Evolutionary conservation across 2,113 vertebrate species (phyloP).

Genomic region (Pseudorectes ferrugineus): DNA sequence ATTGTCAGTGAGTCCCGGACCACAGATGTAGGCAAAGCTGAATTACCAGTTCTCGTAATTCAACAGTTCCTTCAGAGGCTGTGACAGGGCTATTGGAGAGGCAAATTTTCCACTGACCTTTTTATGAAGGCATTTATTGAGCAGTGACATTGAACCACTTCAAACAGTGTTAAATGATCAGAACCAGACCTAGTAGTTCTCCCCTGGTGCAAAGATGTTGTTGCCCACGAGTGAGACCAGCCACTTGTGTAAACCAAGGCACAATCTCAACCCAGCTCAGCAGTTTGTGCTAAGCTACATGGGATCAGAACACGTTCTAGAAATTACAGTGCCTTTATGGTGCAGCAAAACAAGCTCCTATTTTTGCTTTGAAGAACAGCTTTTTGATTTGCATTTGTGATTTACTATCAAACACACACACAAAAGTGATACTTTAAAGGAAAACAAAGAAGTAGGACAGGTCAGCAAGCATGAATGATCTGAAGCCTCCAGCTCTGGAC

Average conservation of each 20-base stretch:
- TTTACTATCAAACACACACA: neutral
- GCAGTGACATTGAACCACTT: neutral
- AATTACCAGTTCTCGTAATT: neutral
- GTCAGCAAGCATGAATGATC: neutral
- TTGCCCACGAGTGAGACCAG: rapidly evolving
- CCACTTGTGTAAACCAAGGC: neutral
- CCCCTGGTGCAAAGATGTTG: neutral
- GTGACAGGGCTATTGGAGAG: neutral
- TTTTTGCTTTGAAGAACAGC: neutral
- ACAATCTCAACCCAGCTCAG: neutral
- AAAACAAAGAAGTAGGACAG: neutral
- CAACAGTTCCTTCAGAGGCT: neutral
- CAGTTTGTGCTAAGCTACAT: neutral
- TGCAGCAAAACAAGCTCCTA: neutral
- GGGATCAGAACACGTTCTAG: neutral
- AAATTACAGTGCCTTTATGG: neutral
- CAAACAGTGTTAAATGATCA: neutral
- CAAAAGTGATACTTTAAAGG: neutral
- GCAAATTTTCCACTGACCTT: neutral
- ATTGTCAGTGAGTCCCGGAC: neutral
- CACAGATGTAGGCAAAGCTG: neutral
- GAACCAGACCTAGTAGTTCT: neutral
- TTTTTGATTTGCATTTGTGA: neutral
- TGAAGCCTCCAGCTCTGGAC: neutral
- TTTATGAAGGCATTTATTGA: neutral